Conservation (phyloP, 2,113 vertebrate genomes). For the Elephas maximus region DNA sequence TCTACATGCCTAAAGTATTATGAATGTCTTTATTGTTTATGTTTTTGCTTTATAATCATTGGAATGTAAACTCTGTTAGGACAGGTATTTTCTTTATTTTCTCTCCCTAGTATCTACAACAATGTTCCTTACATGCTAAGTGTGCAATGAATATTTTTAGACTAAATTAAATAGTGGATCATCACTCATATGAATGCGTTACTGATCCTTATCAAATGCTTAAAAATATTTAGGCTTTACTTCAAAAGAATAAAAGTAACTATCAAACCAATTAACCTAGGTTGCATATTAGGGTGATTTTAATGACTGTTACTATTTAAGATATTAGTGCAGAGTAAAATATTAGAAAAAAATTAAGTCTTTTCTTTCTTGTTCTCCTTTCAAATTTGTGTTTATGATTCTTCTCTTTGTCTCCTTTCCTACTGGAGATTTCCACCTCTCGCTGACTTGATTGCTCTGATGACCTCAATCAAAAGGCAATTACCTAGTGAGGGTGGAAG, state of each 20-base stretch:
- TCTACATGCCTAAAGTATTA: not conserved
- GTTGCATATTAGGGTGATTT: constrained; percentile 76
- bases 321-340: constrained; percentile 67
- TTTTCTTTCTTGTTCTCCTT: constrained; percentile 74
- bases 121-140: not conserved
- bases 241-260: constrained; percentile 44
- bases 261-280: constrained; percentile 64
- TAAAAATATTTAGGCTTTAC: constrained; percentile 65
- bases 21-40: not conserved
- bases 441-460: constrained; percentile 94
- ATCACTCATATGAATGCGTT: not conserved
- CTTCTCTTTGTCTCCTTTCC: constrained; percentile 83
- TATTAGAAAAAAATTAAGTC: constrained; percentile 67
- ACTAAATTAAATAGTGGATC: not conserved
- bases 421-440: constrained; percentile 90
- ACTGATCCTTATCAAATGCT: constrained; percentile 57
- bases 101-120: not conserved
- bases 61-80: not conserved
- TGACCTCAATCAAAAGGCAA: constrained; percentile 99
- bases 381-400: constrained; percentile 75
- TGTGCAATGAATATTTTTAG: not conserved
- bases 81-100: not conserved
- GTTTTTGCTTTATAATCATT: not conserved
- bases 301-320: constrained; percentile 71
- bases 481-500: constrained; percentile 93